These are phyloP conservation scores for Drosophila nikananu DNA, from an alignment of 1,140 invertebrate species.

Conservation along the genomic window DNA sequence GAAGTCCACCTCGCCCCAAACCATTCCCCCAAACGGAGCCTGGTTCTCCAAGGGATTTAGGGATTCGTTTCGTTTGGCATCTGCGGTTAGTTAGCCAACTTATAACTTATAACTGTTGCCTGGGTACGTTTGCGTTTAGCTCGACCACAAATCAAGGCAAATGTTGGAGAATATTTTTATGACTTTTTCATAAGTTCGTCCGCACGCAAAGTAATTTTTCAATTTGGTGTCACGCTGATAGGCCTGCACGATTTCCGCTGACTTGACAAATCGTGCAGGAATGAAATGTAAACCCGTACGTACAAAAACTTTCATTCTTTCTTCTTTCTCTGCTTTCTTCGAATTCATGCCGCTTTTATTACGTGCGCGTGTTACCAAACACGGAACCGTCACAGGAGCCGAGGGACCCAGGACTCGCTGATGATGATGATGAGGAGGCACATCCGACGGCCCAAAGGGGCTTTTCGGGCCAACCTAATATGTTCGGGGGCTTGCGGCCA, in stretches of 20 bases:
- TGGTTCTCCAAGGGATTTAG: conserved; percentile 38
- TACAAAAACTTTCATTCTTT: conserved; percentile 53
- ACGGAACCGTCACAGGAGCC: conserved; percentile 39
- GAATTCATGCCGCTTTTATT: conserved; percentile 40
- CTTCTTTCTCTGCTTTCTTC: conserved; percentile 4
- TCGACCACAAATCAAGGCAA: conserved; percentile 71
- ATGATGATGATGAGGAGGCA: conserved; percentile 71
- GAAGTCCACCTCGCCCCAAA: too few relatives aligned
- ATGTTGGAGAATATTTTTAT: conserved; percentile 59
- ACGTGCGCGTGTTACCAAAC: conserved; percentile 70
- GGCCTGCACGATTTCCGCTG: conserved; percentile 83
- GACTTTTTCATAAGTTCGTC: conserved; percentile 75
- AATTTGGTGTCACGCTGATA: conserved; percentile 81
- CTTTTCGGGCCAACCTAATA: conserved; percentile 57
- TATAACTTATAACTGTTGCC: conserved; percentile 35
- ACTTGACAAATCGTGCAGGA: conserved; percentile 84
- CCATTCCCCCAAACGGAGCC: conserved; percentile 15
- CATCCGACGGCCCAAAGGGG: conserved; percentile 36
- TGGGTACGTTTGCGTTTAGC: conserved; percentile 70
- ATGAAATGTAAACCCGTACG: conserved; percentile 77
- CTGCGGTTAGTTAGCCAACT: conserved; percentile 44
- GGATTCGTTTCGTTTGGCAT: conserved; percentile 41
- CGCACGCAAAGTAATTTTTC: conserved; percentile 81
- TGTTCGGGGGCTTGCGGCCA: conserved; percentile 65
- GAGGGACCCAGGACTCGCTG: conserved; percentile 42